Percentiles rank a stretch among this genome's conserved stretches.
Conservation (phyloP, 1,140 invertebrate species). For the Drosophila athabasca region DNA sequence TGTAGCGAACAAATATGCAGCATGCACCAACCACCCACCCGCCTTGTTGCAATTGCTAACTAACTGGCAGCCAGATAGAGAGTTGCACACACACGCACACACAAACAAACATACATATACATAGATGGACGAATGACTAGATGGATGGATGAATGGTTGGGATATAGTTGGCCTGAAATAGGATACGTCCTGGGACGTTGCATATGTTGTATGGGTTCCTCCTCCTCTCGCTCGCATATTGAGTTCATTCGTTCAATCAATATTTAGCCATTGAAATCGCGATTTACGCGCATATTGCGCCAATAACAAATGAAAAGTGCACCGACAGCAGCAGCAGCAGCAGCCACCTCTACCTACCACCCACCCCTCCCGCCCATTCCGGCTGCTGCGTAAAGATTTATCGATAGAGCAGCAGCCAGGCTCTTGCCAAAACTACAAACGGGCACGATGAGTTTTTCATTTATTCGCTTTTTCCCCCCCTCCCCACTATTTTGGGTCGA, state of each 20-base stretch:
- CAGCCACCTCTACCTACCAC: not conserved
- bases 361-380: not conserved
- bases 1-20: conserved; percentile 56
- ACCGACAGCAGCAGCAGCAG: conserved; percentile 19
- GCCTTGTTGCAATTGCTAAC: conserved; percentile 59
- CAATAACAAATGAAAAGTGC: conserved; percentile 79
- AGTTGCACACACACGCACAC: conserved; percentile 23
- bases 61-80: conserved; percentile 54
- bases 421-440: conserved; percentile 41
- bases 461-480: conserved; percentile 38
- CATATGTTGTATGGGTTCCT: conserved; percentile 9
- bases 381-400: conserved; percentile 54
- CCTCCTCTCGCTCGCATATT: conserved; percentile 51
- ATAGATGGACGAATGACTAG: conserved; percentile 12
- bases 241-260: conserved; percentile 81
- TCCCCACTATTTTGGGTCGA: not conserved
- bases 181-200: conserved; percentile 28
- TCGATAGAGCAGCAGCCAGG: conserved; percentile 32
- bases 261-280: conserved; percentile 79
- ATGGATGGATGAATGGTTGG: conserved; percentile 34
- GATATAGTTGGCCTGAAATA: conserved; percentile 43
- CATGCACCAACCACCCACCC: conserved; percentile 20
- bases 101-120: no score
- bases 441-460: conserved; percentile 43
- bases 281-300: conserved; percentile 80